Evolutionary conservation across 2,888 invertebrate genomes (phyloP), one percentile per base, ranked within the genome.

Genomic region (Perithous albicinctus): DNA sequence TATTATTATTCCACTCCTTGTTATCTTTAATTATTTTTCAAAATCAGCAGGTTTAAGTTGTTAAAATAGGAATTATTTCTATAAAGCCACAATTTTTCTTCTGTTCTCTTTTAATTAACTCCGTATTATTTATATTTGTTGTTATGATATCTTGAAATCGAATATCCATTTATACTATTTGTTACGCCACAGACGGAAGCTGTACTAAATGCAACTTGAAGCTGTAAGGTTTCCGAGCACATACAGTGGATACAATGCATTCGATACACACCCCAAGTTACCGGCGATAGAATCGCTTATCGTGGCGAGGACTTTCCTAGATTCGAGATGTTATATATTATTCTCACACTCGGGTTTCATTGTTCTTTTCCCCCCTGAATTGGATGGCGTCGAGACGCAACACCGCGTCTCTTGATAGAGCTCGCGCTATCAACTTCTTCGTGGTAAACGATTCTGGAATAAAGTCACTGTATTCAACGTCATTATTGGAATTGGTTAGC

Each of bases 191-290:
- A 29, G n/a, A n/a, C 3, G 35, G 12, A 41, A 43, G 46, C 3
- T 32, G 15, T 32, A 32, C 29, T 3, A n/a, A 15, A 56, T 15
- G 29, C 15, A 56, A 15, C 29, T 32, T 32, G 56, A 15, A 56
- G n/a, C 6, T 32, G 56, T 6, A 32, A 32, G 56, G 56, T 32
- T 56, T 56, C 7, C 32, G 12, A 20, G 18, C 56, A 29, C 56
- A 15, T n/a, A 8, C 48, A 8, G 56, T 23, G 51, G n/a, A 54
- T 32, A 56, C 56, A 10, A 43, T 69, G 63, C 63, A 75, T 75
- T 69, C 29, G 67, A 74, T 74, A 69, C 63, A 74, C 74, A 46
- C 69, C n/a, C n/a, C 35, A 74, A 74, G 74, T 69, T 63, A 69
- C n/a, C 15, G 23, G 38, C 26, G 54, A 63, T 63, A 35, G 15